phyloP scores from a whole-genome alignment of 2,888 invertebrate species.

The Bedellia somnulentella region DNA sequence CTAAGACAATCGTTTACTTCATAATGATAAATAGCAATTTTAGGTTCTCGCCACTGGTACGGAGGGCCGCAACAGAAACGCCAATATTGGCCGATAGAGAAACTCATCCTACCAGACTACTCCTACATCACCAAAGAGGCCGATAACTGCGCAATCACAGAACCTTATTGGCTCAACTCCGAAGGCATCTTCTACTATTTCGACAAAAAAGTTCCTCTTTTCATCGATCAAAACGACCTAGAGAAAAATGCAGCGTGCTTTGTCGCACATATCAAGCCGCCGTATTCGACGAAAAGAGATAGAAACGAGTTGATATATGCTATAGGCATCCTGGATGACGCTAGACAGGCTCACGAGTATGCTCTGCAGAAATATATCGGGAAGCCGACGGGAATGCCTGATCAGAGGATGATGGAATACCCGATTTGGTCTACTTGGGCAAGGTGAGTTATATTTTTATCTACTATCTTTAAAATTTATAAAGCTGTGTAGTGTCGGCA shows the following conservation, averaged over 20 bases:
- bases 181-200: conserved; percentile 66
- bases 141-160: conserved; percentile 59
- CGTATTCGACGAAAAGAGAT: conserved; percentile 39
- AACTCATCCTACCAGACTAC: conserved; percentile 44
- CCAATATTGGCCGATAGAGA: conserved; percentile 66
- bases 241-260: conserved; percentile 51
- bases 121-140: conserved; percentile 61
- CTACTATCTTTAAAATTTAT: no score
- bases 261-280: conserved; percentile 43
- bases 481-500: no score
- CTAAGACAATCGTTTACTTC: no score
- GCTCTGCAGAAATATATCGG: conserved; percentile 62
- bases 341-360: conserved; percentile 60
- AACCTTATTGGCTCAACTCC: conserved; percentile 70
- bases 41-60: conserved; percentile 69
- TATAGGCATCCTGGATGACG: conserved; percentile 62
- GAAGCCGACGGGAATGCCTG: conserved; percentile 59
- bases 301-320: conserved; percentile 55
- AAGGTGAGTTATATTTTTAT: no score
- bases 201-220: conserved; percentile 64
- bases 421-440: conserved; percentile 74
- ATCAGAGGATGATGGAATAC: conserved; percentile 52
- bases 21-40: no score
- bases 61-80: conserved; percentile 62
- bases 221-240: conserved; percentile 64